Evolutionary conservation across 1,140 invertebrate species (phyloP).

Genomic region (Calosoma granatense): DNA sequence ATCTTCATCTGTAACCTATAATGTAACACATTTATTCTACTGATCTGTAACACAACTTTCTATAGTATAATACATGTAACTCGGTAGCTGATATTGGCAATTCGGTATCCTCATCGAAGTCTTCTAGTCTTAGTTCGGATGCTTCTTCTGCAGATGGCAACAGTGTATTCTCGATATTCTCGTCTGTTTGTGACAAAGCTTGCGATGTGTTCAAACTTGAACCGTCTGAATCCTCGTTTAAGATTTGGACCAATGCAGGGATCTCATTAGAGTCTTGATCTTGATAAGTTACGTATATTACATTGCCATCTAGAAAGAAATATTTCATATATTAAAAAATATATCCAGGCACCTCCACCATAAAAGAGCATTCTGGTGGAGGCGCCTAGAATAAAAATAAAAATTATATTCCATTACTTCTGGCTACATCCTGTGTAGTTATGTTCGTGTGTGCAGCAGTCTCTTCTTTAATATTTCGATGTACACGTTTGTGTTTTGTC

Average conservation of each 20-base stretch:
- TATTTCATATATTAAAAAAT: too few relatives aligned
- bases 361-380: too few relatives aligned
- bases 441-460: slow-evolving; percentile 15
- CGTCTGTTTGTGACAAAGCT: not conserved
- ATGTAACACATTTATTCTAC: not conserved
- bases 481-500: slow-evolving; percentile 52
- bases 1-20: slow-evolving; percentile 51
- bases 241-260: not conserved
- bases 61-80: too few relatives aligned
- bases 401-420: not conserved
- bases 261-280: slow-evolving; percentile 34
- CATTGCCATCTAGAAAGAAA: slow-evolving; percentile 26
- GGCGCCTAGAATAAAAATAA: too few relatives aligned
- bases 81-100: not conserved
- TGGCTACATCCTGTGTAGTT: slow-evolving; percentile 30
- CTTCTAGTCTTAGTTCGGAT: not conserved
- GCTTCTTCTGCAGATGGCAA: not conserved
- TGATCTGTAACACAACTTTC: not conserved
- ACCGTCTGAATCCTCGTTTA: not conserved
- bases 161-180: not conserved
- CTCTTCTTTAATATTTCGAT: slow-evolving; percentile 8
- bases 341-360: too few relatives aligned
- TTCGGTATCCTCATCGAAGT: not conserved
- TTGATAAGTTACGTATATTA: slow-evolving; percentile 41
- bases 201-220: not conserved